Conservation (phyloP, 2,888 invertebrate species). For the Globia sparganii region DNA sequence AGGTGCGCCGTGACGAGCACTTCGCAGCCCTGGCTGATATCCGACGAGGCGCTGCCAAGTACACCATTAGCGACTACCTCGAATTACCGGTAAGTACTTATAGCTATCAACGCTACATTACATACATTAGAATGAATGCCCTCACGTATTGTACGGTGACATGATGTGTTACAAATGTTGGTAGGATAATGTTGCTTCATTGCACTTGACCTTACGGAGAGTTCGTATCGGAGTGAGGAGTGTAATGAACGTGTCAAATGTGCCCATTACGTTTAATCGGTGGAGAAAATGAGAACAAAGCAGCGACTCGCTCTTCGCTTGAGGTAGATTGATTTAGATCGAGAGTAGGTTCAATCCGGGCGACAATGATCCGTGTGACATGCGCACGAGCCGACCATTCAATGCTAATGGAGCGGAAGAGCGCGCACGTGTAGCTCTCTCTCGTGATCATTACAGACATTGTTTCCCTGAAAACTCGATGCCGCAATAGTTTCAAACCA, state of each 20-base stretch:
- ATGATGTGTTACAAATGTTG: slow-evolving; percentile 71
- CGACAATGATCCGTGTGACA: slow-evolving; percentile 84
- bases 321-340: slow-evolving; percentile 84
- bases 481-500: slow-evolving; percentile 71
- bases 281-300: slow-evolving; percentile 84
- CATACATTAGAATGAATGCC: slow-evolving; percentile 63
- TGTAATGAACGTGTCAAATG: slow-evolving; percentile 83
- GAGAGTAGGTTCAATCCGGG: slow-evolving; percentile 79
- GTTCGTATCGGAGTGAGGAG: slow-evolving; percentile 69
- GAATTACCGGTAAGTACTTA: slow-evolving; percentile 92
- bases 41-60: slow-evolving; percentile 92
- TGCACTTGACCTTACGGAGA: slow-evolving; percentile 80
- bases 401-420: slow-evolving; percentile 90
- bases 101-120: slow-evolving; percentile 57
- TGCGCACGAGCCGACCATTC: slow-evolving; percentile 86
- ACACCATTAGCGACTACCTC: slow-evolving; percentile 91
- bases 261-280: slow-evolving; percentile 85
- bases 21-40: slow-evolving; percentile 92
- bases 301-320: slow-evolving; percentile 70
- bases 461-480: slow-evolving; percentile 76
- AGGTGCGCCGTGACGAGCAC: slow-evolving; percentile 92
- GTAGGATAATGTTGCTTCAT: slow-evolving; percentile 75
- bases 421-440: slow-evolving; percentile 84
- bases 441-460: slow-evolving; percentile 79
- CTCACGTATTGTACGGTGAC: slow-evolving; percentile 63